A percentile compares a stretch with the other conserved stretches of the same genome.
Evolutionary conservation across 2,113 vertebrate genomes (phyloP).

Genomic region (Columbina picui): DNA sequence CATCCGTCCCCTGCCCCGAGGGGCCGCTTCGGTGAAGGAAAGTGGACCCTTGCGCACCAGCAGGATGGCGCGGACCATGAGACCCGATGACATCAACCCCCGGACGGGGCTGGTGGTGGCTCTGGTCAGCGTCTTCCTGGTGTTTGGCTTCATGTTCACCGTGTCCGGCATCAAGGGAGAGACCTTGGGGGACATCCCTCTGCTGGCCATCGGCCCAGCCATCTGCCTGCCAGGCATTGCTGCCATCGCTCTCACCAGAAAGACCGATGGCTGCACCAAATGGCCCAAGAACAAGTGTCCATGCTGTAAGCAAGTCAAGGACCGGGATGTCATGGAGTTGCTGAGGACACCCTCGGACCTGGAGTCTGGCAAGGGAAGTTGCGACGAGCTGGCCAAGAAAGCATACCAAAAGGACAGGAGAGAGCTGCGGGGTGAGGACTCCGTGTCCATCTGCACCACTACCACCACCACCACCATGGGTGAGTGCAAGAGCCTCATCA

Average conservation of each 20-base stretch:
- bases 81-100: conserved; percentile 85
- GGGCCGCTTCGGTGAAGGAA: neutral
- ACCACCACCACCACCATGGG: conserved; percentile 26
- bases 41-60: neutral
- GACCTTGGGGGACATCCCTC: conserved; percentile 82
- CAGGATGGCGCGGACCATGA: conserved; percentile 72
- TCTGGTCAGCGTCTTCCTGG: conserved; percentile 84
- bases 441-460: conserved; percentile 65
- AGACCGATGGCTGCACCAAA: conserved; percentile 84
- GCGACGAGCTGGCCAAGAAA: conserved; percentile 70
- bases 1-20: neutral
- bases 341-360: conserved; percentile 80
- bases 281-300: conserved; percentile 77
- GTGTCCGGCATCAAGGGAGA: conserved; percentile 87
- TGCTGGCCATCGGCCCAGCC: conserved; percentile 85
- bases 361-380: conserved; percentile 79
- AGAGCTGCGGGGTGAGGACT: conserved; percentile 34
- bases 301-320: conserved; percentile 66
- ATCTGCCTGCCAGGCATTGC: conserved; percentile 85
- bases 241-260: conserved; percentile 81
- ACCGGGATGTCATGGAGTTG: conserved; percentile 76
- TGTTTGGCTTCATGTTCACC: conserved; percentile 89
- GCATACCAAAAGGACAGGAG: conserved; percentile 37
- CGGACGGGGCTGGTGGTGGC: conserved; percentile 86
- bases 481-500: conserved; percentile 68